phyloP scores from a whole-genome alignment of 2,888 invertebrate genomes.

The Tipula lateralis region DNA sequence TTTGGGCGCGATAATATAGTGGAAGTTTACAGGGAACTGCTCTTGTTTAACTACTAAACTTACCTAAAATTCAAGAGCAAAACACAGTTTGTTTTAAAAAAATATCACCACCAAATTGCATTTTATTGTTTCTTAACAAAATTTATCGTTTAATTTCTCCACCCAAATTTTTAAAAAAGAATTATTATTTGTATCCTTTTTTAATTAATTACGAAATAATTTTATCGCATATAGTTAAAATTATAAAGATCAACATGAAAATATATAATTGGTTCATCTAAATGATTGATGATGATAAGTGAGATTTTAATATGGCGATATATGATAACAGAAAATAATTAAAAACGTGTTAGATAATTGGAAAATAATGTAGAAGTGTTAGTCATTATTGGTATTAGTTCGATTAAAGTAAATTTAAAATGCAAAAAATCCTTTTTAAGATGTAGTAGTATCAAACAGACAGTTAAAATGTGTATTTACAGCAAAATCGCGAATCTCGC shows the following conservation, averaged over 20 bases:
- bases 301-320: background rate
- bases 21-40: background rate
- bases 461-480: background rate
- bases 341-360: background rate
- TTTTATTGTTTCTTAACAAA: background rate
- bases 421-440: background rate
- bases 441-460: background rate
- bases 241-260: background rate
- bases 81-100: background rate
- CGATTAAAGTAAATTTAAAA: background rate
- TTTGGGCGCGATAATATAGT: background rate
- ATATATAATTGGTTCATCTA: background rate
- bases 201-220: background rate
- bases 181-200: background rate
- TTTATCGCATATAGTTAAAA: background rate
- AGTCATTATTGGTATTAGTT: background rate
- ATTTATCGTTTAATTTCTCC: constrained; percentile 42
- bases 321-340: background rate
- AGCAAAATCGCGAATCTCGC: background rate
- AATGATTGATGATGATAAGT: background rate
- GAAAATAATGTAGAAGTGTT: background rate
- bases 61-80: background rate
- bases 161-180: constrained; percentile 43
- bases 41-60: background rate
- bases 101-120: background rate